A percentile compares a stretch with the other conserved stretches of the same genome.
Conservation (phyloP, 2,113 vertebrate genomes). For the Aegithalos caudatus region DNA sequence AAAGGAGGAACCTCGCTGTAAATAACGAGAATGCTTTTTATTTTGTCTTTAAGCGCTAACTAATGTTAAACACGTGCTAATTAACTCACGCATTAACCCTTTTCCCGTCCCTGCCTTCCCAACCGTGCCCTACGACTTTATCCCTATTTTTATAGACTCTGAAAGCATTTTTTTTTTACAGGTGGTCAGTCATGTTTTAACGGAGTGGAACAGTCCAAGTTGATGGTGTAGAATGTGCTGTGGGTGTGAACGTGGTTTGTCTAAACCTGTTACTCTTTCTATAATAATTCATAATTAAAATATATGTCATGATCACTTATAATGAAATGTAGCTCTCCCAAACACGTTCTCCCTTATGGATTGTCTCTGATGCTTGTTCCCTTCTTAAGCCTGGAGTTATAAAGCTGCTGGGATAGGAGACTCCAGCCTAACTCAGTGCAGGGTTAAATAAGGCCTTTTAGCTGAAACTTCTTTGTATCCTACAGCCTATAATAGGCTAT, state of each 20-base stretch:
- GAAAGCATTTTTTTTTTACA: neutral
- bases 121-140: neutral
- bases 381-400: neutral
- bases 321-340: too few relatives aligned
- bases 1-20: neutral
- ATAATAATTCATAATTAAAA: neutral
- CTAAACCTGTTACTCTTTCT: neutral
- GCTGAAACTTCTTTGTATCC: constrained; percentile 8
- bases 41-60: neutral
- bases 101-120: neutral
- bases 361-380: neutral
- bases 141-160: neutral
- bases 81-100: neutral
- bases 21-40: accelerated
- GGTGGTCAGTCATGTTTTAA: neutral
- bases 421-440: neutral
- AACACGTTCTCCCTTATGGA: neutral
- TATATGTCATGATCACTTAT: neutral
- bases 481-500: neutral
- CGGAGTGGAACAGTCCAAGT: neutral
- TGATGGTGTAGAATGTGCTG: neutral
- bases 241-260: neutral
- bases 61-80: neutral
- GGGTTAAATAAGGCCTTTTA: neutral
- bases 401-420: neutral